phyloP scores from a whole-genome alignment of 2,797 vertebrate genomes.

The Harpagifer antarcticus region DNA sequence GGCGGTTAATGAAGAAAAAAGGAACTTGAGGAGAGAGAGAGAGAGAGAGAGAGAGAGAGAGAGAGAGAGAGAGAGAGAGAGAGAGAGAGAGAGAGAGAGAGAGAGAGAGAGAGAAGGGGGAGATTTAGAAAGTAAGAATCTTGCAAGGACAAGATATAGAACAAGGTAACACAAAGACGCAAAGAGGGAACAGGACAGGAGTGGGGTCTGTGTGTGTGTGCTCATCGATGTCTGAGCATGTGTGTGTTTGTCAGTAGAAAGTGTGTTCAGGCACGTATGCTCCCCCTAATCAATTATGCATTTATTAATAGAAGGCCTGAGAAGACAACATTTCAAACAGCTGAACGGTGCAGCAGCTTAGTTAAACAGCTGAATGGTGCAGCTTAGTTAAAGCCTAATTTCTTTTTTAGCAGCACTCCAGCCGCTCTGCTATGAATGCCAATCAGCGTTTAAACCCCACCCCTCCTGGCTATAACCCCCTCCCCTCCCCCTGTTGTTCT shows the following conservation, averaged over 20 bases:
- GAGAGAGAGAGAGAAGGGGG: constrained; percentile 1
- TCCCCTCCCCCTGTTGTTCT: constrained; percentile 76
- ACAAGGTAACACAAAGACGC: constrained; percentile 61
- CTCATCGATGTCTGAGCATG: constrained; percentile 45
- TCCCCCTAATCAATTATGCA: constrained; percentile 84
- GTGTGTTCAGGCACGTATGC: constrained; percentile 79
- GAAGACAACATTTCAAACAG: constrained; percentile 85
- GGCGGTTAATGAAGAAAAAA: constrained; percentile 47
- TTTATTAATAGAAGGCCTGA: constrained; percentile 86
- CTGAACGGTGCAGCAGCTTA: constrained; percentile 83
- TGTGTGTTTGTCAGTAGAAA: constrained; percentile 69
- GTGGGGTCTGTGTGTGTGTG: constrained; percentile 36
- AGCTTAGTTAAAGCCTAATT: constrained; percentile 86
- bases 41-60: too few relatives aligned
- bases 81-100: too few relatives aligned
- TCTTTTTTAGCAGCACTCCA: constrained; percentile 84
- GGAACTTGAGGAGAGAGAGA: constrained; percentile 32
- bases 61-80: too few relatives aligned
- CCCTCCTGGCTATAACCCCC: constrained; percentile 74
- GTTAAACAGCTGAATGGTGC: constrained; percentile 85
- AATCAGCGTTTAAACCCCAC: constrained; percentile 82
- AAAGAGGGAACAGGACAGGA: constrained; percentile 45
- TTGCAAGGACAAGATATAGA: constrained; percentile 57
- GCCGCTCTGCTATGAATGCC: constrained; percentile 83
- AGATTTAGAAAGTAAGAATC: constrained; percentile 58